These are phyloP conservation scores for Thamnophis sirtalis DNA, from an alignment of 2,113 vertebrate genomes.

Conservation along the genomic window DNA sequence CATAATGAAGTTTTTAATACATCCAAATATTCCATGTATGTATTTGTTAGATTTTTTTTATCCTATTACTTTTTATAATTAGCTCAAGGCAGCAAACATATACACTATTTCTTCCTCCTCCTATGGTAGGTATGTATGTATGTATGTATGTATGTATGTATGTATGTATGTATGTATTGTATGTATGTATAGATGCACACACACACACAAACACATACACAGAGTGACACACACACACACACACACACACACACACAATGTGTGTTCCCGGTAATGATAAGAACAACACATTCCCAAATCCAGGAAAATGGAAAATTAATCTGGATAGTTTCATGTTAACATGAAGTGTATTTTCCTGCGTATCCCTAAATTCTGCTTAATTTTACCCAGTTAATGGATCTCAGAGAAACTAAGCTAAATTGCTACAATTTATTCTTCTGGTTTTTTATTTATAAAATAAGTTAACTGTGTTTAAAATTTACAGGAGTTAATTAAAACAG, in stretches of 20 bases:
- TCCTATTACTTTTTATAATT: background rate
- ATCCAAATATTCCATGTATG: slow-evolving; percentile 13
- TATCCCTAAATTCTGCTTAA: background rate
- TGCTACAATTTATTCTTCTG: background rate
- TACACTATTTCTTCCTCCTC: background rate
- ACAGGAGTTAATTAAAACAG: background rate
- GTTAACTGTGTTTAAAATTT: background rate
- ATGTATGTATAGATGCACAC: no score
- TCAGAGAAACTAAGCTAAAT: background rate
- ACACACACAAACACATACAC: no score
- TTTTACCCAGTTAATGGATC: background rate
- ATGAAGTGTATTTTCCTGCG: background rate
- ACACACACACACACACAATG: background rate
- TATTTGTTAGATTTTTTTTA: background rate
- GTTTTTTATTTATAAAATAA: background rate
- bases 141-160: background rate
- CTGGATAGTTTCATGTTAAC: background rate
- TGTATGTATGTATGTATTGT: background rate
- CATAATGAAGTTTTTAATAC: slow-evolving; percentile 28
- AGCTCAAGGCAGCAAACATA: background rate
- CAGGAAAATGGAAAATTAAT: background rate
- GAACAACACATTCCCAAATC: background rate
- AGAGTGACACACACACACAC: no score
- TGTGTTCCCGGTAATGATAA: background rate
- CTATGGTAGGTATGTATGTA: background rate